Evolutionary conservation across 2,113 vertebrate genomes (phyloP).

Genomic region (Lynx canadensis): DNA sequence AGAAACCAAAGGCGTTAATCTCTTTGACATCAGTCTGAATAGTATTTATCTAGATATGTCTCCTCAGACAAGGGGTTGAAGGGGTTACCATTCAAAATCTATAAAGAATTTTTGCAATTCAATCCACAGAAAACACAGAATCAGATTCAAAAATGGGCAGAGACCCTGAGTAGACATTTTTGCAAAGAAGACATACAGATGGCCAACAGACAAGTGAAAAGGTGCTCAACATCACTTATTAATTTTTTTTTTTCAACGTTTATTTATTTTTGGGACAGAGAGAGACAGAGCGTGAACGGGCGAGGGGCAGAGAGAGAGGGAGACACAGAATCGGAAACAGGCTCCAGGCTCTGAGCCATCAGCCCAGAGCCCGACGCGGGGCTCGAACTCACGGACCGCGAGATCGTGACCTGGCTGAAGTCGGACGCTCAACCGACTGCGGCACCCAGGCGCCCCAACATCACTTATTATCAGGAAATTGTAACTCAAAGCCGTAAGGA

Average conservation of each 20-base stretch:
- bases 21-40: not conserved
- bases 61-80: not conserved
- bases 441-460: not conserved
- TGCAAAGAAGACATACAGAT: not conserved
- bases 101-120: not conserved
- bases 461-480: not conserved
- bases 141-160: not conserved
- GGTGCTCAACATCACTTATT: not conserved
- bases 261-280: too few relatives aligned
- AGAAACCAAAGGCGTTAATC: not conserved
- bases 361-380: too few relatives aligned
- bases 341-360: too few relatives aligned
- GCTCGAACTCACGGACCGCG: too few relatives aligned
- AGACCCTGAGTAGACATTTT: not conserved
- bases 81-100: not conserved
- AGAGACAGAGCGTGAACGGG: too few relatives aligned
- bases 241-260: not conserved
- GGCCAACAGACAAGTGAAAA: not conserved
- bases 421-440: too few relatives aligned
- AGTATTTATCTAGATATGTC: not conserved
- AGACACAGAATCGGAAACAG: too few relatives aligned
- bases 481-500: not conserved
- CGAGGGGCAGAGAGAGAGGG: too few relatives aligned
- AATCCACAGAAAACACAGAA: not conserved
- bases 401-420: too few relatives aligned